phyloP scores from a whole-genome alignment of 2,797 vertebrate species.

The Hybognathus amarus region DNA sequence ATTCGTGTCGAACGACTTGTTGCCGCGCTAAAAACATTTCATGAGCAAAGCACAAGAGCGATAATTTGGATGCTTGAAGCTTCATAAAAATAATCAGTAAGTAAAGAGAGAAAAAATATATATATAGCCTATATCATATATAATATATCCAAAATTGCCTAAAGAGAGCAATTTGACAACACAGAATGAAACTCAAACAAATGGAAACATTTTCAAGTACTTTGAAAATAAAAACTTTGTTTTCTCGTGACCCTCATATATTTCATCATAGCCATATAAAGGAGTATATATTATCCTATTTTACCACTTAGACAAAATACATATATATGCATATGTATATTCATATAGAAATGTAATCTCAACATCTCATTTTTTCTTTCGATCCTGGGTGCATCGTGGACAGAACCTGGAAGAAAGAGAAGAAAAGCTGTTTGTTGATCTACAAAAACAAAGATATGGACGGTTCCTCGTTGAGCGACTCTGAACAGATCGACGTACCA shows the following conservation, averaged over 20 bases:
- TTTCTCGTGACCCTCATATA: constrained; percentile 59
- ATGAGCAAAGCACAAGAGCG: constrained; percentile 14
- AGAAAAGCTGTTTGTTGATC: not conserved
- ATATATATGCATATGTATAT: constrained; percentile 63
- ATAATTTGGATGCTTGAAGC: constrained; percentile 38
- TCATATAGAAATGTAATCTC: constrained; percentile 58
- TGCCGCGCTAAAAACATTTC: constrained; percentile 20
- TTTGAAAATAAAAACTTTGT: constrained; percentile 66
- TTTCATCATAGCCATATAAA: constrained; percentile 62
- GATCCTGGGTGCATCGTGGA: constrained; percentile 93
- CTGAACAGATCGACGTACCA: constrained; percentile 80
- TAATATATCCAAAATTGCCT: constrained; percentile 34
- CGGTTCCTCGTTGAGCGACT: not conserved
- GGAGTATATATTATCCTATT: constrained; percentile 66
- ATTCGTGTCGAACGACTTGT: not conserved
- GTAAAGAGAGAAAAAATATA: constrained; percentile 37
- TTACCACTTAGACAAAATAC: constrained; percentile 70
- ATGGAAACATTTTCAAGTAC: constrained; percentile 75
- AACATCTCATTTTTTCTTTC: constrained; percentile 88
- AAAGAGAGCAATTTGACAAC: constrained; percentile 30
- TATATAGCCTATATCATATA: constrained; percentile 36
- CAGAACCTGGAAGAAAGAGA: constrained; percentile 85
- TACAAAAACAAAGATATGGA: not conserved
- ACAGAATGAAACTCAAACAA: constrained; percentile 29
- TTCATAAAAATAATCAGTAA: constrained; percentile 30